Evolutionary conservation across 1,140 invertebrate genomes (phyloP).

Genomic region (Trichoplusia ni): DNA sequence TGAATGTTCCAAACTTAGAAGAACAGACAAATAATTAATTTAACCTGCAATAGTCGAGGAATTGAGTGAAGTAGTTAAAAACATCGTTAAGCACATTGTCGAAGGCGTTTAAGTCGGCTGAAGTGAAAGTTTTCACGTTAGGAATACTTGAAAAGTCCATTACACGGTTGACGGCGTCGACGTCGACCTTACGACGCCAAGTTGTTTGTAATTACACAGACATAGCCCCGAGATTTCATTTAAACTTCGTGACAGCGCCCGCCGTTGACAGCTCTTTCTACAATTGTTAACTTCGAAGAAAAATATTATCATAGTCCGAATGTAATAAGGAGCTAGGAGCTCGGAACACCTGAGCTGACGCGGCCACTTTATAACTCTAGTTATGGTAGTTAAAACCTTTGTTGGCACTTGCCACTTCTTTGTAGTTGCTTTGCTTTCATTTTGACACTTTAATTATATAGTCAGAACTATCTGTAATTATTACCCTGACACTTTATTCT

Average conservation of each 20-base stretch:
- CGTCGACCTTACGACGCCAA: conserved; percentile 61
- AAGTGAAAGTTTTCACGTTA: conserved; percentile 77
- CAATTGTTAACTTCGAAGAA: conserved; percentile 50
- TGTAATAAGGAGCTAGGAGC: neutral
- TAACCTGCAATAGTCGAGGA: conserved; percentile 61
- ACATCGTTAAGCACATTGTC: conserved; percentile 78
- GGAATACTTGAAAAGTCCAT: conserved; percentile 80
- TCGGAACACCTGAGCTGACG: conserved; percentile 9
- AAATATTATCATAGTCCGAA: conserved; percentile 42
- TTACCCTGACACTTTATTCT: too few relatives aligned
- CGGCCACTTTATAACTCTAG: conserved; percentile 8
- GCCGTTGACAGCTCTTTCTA: conserved; percentile 57
- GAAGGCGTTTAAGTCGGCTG: conserved; percentile 66
- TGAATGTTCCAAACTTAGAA: neutral
- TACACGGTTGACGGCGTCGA: conserved; percentile 71
- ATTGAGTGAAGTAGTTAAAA: conserved; percentile 74
- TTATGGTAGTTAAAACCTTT: neutral
- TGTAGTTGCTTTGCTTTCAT: neutral
- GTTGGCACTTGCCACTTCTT: neutral
- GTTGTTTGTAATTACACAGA: conserved; percentile 77
- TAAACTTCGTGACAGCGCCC: conserved; percentile 72
- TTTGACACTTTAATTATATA: neutral
- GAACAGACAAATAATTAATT: conserved; percentile 60
- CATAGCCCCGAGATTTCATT: conserved; percentile 76
- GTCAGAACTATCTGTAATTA: too few relatives aligned